These are phyloP conservation scores for Spodoptera frugiperda DNA, from an alignment of 1,140 invertebrate genomes.

Conservation along the genomic window DNA sequence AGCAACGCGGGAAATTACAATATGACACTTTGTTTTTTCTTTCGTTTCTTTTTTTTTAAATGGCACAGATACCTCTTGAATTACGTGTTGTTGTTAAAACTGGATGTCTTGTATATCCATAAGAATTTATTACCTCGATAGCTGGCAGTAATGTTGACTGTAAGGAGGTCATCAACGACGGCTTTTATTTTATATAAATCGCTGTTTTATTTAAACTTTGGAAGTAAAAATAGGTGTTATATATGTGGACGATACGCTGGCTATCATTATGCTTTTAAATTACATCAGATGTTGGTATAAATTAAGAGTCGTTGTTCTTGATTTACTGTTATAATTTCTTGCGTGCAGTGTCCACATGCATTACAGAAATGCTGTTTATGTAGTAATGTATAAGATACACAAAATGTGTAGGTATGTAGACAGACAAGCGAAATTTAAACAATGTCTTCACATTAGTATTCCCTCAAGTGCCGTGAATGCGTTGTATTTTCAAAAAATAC, in stretches of 20 bases:
- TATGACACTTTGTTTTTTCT: slow-evolving; percentile 5
- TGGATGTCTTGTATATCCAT: slow-evolving; percentile 66
- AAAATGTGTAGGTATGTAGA: too few relatives aligned
- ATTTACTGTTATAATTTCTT: slow-evolving; percentile 1
- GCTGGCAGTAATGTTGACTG: slow-evolving; percentile 63
- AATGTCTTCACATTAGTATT: too few relatives aligned
- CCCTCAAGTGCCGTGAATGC: too few relatives aligned
- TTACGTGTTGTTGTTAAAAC: slow-evolving; percentile 60
- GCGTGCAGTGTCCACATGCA: too few relatives aligned
- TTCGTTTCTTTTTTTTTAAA: slow-evolving; percentile 58
- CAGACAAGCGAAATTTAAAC: too few relatives aligned
- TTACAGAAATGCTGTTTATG: too few relatives aligned
- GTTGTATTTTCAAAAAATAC: too few relatives aligned
- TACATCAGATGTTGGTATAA: slow-evolving; percentile 28
- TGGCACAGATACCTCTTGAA: slow-evolving; percentile 73
- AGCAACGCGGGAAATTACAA: background rate
- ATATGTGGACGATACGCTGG: slow-evolving; percentile 50
- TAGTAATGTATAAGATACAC: too few relatives aligned
- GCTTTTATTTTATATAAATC: slow-evolving; percentile 70
- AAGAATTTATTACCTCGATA: slow-evolving; percentile 71
- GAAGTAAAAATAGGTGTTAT: slow-evolving; percentile 49
- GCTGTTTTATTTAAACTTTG: slow-evolving; percentile 49
- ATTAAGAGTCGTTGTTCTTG: slow-evolving; percentile 5
- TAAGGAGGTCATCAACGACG: slow-evolving; percentile 71
- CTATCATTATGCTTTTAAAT: slow-evolving; percentile 17